Evolutionary conservation across 2,113 vertebrate genomes (phyloP).

Genomic region (Pelecanoides urinatrix): DNA sequence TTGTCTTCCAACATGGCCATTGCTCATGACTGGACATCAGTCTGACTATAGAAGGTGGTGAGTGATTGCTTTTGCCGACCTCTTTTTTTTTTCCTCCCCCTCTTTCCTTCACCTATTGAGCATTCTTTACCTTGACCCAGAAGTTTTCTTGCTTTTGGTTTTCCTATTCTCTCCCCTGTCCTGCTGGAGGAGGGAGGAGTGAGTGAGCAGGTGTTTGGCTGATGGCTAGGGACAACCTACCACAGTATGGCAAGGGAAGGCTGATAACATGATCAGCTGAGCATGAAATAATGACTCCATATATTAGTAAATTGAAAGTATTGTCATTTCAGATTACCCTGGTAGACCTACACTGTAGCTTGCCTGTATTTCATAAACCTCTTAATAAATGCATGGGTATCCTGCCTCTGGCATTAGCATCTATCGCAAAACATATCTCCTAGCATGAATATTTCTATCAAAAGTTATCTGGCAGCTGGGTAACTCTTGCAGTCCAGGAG

Average conservation of each 20-base stretch:
- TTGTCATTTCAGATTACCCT: background rate
- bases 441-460: background rate
- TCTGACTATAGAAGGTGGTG: background rate
- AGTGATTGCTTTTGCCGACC: background rate
- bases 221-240: background rate
- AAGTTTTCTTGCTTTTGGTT: background rate
- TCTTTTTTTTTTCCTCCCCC: rapidly evolving
- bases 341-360: background rate
- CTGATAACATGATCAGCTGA: background rate
- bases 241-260: background rate
- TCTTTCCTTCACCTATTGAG: background rate
- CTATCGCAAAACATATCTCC: background rate
- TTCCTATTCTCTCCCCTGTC: background rate
- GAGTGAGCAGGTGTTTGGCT: background rate
- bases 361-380: background rate
- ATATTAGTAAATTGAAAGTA: background rate
- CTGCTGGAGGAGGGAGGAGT: background rate
- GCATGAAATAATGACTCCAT: background rate
- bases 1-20: background rate
- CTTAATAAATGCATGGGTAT: background rate
- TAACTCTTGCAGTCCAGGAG: background rate
- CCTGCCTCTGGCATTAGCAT: background rate
- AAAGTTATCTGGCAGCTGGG: background rate
- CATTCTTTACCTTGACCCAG: background rate
- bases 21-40: background rate